These are phyloP conservation scores for Drosophila ustulata DNA, from an alignment of 2,888 invertebrate species.

Conservation along the genomic window DNA sequence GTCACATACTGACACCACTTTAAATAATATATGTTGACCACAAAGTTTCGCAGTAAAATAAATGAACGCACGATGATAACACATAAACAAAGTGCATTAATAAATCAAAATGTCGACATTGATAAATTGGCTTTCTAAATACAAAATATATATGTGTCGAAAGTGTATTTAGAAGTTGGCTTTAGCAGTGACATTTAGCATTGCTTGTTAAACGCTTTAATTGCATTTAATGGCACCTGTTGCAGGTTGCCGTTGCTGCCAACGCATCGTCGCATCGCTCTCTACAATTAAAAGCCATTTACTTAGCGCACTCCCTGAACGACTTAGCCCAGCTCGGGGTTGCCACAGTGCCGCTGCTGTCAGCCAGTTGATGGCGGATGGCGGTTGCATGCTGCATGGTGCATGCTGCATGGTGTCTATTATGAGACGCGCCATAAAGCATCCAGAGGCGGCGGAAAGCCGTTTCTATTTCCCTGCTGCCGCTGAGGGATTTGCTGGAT, in stretches of 20 bases:
- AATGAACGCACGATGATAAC: background rate
- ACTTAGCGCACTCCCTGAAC: constrained; percentile 51
- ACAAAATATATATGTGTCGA: background rate
- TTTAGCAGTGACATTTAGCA: background rate
- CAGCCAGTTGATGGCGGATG: constrained; percentile 14
- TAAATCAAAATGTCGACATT: constrained; percentile 3
- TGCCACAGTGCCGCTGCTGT: constrained; percentile 38
- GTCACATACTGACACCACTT: background rate
- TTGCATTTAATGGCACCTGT: constrained; percentile 57
- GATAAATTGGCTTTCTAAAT: constrained; percentile 1
- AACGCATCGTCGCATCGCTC: constrained; percentile 18
- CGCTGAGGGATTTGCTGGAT: constrained; percentile 58
- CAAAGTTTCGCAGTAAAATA: background rate
- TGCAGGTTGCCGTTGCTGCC: constrained; percentile 33
- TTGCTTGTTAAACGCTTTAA: constrained; percentile 53
- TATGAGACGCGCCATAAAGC: constrained; percentile 49
- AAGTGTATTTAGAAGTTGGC: constrained; percentile 12
- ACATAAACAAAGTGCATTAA: background rate
- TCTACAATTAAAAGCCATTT: constrained; percentile 53
- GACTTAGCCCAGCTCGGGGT: constrained; percentile 44
- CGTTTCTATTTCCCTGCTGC: constrained; percentile 58
- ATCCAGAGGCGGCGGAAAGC: constrained; percentile 59
- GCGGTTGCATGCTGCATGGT: constrained; percentile 16
- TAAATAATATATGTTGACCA: constrained; percentile 3
- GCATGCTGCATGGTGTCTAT: constrained; percentile 16